phyloP scores from a whole-genome alignment of 2,888 invertebrate species.

The Augiades crinisus region DNA sequence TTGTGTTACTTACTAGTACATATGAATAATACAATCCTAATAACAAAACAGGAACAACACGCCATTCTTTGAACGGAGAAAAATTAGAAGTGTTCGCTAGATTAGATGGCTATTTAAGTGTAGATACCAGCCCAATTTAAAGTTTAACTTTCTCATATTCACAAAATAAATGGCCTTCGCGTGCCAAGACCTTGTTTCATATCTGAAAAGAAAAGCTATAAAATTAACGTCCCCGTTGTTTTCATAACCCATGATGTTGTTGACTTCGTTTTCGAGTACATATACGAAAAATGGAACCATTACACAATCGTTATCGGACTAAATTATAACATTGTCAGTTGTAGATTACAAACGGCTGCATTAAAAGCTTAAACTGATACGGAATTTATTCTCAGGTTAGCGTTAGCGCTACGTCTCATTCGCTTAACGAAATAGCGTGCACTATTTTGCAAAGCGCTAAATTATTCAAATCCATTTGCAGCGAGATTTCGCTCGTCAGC shows the following conservation, averaged over 20 bases:
- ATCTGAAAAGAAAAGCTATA: constrained; percentile 39
- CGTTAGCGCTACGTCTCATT: constrained; percentile 11
- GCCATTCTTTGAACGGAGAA: too few species aligned
- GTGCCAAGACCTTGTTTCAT: constrained; percentile 38
- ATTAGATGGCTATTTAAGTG: neutral
- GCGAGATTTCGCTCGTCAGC: constrained; percentile 27
- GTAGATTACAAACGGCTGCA: too few species aligned
- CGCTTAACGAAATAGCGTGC: constrained; percentile 26
- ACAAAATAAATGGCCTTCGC: constrained; percentile 33
- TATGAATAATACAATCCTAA: neutral
- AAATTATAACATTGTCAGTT: constrained; percentile 3
- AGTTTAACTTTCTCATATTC: constrained; percentile 16
- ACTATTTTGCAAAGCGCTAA: constrained; percentile 25
- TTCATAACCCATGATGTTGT: constrained; percentile 18
- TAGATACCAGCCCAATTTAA: constrained; percentile 19
- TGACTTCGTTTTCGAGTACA: constrained; percentile 16
- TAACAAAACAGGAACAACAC: too few species aligned
- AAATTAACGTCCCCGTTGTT: constrained; percentile 33
- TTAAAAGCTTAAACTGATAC: constrained; percentile 12
- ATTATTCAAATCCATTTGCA: constrained; percentile 26
- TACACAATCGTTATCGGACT: constrained; percentile 4
- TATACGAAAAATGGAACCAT: neutral
- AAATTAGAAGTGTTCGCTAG: constrained; percentile 4
- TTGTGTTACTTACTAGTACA: constrained; percentile 1
- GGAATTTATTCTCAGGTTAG: constrained; percentile 18